Evolutionary conservation across 2,888 invertebrate species (phyloP).

Genomic region (Drosophila helvetica): DNA sequence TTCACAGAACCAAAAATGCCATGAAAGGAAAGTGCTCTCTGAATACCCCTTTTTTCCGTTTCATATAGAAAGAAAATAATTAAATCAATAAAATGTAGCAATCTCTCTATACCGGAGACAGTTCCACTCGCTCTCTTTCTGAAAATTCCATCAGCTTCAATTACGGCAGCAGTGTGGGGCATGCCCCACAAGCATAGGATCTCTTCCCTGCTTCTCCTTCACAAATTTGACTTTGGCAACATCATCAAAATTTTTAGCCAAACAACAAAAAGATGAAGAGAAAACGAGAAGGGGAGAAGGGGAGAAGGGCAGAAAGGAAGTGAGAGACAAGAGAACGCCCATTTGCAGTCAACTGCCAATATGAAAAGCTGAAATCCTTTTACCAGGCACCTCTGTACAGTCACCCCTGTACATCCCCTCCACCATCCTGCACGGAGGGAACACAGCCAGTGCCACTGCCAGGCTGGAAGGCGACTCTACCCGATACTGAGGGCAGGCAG

Average conservation of each 20-base stretch:
- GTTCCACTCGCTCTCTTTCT: conserved; percentile 27
- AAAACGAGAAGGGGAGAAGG: conserved; percentile 23
- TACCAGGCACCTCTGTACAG: conserved; percentile 30
- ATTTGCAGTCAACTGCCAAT: conserved; percentile 78
- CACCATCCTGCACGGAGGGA: conserved; percentile 14
- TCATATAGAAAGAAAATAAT: conserved; percentile 61
- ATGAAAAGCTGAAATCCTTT: conserved; percentile 62
- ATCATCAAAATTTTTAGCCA: conserved; percentile 75
- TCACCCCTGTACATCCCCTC: too few species aligned
- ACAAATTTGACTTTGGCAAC: conserved; percentile 69
- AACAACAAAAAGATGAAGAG: conserved; percentile 51
- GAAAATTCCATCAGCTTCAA: conserved; percentile 77
- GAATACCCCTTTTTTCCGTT: conserved; percentile 9
- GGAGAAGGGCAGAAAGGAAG: conserved; percentile 22
- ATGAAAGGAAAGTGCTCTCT: conserved; percentile 15
- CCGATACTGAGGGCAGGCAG: conserved; percentile 55
- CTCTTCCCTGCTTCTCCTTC: conserved; percentile 8
- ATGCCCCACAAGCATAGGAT: conserved; percentile 11
- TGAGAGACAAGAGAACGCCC: conserved; percentile 63
- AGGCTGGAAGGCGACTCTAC: conserved; percentile 23
- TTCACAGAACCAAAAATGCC: background rate
- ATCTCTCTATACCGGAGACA: conserved; percentile 63
- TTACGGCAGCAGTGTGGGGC: conserved; percentile 43
- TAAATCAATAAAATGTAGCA: conserved; percentile 75
- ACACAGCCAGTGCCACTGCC: conserved; percentile 11